Evolutionary conservation across 2,113 vertebrate genomes (phyloP).

Genomic region (Halcyon malimbica): DNA sequence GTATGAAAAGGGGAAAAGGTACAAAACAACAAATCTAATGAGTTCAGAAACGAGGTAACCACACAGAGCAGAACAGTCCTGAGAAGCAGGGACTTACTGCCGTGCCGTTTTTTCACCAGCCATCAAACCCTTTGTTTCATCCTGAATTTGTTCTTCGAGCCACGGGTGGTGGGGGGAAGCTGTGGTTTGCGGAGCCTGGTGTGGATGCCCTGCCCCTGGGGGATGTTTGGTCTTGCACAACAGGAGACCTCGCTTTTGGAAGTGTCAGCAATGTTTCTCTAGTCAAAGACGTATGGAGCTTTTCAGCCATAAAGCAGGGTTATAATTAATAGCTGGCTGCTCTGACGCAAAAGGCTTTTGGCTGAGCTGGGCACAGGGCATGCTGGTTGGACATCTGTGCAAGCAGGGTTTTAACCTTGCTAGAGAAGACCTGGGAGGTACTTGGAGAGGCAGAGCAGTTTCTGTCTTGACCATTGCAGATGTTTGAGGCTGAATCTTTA

Average conservation of each 20-base stretch:
- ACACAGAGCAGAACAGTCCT: not conserved
- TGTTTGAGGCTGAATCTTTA: not conserved
- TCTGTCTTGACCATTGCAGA: not conserved
- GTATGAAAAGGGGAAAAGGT: not conserved
- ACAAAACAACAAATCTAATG: not conserved
- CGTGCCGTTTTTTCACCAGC: not conserved
- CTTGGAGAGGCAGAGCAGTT: not conserved
- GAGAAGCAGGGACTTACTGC: not conserved
- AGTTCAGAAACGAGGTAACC: not conserved
- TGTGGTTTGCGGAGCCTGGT: not conserved
- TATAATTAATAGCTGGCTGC: not conserved
- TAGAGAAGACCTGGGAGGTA: not conserved
- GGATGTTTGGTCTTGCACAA: not conserved
- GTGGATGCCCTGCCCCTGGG: not conserved
- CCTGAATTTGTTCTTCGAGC: not conserved
- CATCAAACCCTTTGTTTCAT: not conserved
- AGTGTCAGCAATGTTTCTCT: not conserved
- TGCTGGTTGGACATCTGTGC: conserved; percentile 44
- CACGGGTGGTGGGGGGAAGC: not conserved
- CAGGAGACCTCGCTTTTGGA: not conserved
- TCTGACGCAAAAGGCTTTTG: not conserved
- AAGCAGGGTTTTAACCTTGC: not conserved
- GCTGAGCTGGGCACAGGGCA: not conserved
- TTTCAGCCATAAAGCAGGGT: not conserved
- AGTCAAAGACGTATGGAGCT: not conserved